Percentiles rank a stretch among this genome's conserved stretches.
Evolutionary conservation across 1,140 invertebrate species (phyloP).

Genomic region (Argopecten irradians): DNA sequence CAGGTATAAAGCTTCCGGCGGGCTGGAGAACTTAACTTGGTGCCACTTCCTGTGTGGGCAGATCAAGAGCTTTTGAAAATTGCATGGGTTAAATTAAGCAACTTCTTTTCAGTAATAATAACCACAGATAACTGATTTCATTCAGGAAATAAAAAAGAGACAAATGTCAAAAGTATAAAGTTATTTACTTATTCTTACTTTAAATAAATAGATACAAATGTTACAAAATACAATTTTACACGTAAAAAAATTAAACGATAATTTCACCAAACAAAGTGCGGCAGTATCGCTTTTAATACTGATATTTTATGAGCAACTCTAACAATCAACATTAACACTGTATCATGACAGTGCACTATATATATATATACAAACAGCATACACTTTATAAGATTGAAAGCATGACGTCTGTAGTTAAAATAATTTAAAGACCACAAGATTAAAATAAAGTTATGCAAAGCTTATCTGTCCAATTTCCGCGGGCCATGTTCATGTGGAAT

Average conservation of each 20-base stretch:
- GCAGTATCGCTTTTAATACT: neutral
- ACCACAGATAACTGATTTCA: no score
- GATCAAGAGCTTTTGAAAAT: no score
- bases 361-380: neutral
- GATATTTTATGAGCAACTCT: neutral
- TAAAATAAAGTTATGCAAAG: neutral
- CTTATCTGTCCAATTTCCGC: neutral
- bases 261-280: neutral
- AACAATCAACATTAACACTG: neutral
- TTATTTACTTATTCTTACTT: neutral
- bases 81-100: no score
- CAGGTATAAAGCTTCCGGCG: no score
- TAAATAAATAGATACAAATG: neutral
- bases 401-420: neutral
- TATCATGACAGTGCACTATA: neutral
- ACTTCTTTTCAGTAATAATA: no score
- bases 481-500: no score
- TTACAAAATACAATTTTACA: constrained; percentile 3
- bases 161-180: neutral
- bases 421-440: neutral
- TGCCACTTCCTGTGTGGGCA: no score
- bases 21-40: no score
- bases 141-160: neutral
- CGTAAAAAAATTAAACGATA: no score
- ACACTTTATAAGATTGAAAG: neutral